Percentiles rank a stretch among this genome's conserved stretches.
phyloP scores from a whole-genome alignment of 2,888 invertebrate genomes.

The Drosophila mayaguana region DNA sequence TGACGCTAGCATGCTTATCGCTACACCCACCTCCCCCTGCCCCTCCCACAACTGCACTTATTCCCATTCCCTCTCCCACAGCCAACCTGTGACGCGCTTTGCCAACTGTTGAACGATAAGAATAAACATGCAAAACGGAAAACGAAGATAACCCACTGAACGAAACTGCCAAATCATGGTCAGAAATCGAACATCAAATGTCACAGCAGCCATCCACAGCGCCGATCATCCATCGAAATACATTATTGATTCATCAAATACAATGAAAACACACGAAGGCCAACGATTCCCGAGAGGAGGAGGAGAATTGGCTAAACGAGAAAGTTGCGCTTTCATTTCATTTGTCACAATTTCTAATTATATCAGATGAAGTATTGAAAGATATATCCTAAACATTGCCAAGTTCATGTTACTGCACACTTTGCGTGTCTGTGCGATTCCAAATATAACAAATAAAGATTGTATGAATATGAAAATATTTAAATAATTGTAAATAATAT shows the following conservation, averaged over 20 bases:
- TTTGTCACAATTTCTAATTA: conserved; percentile 54
- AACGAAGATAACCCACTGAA: background rate
- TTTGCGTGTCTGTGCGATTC: too few relatives aligned
- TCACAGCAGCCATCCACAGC: background rate
- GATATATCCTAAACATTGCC: too few relatives aligned
- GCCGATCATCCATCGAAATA: conserved; percentile 1
- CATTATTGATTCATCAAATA: background rate
- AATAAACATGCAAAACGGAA: background rate
- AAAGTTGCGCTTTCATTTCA: conserved; percentile 11
- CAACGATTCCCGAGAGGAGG: conserved; percentile 1
- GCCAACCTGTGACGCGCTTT: conserved; percentile 43
- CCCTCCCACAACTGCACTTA: conserved; percentile 20
- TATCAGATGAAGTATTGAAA: conserved; percentile 13
- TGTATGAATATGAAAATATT: too few relatives aligned
- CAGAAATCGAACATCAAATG: background rate
- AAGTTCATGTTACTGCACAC: too few relatives aligned
- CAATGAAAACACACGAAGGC: background rate
- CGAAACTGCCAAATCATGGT: conserved; percentile 13
- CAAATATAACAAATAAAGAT: too few relatives aligned
- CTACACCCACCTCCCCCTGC: conserved; percentile 26
- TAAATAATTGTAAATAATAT: too few relatives aligned
- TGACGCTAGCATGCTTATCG: conserved; percentile 71
- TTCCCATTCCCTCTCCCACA: conserved; percentile 26
- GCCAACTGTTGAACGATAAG: conserved; percentile 49
- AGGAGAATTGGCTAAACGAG: conserved; percentile 1